Percentiles rank a stretch among this genome's conserved stretches.
These are phyloP conservation scores for Naso thynnoides DNA, from an alignment of 2,797 vertebrate species.

Conservation along the genomic window DNA sequence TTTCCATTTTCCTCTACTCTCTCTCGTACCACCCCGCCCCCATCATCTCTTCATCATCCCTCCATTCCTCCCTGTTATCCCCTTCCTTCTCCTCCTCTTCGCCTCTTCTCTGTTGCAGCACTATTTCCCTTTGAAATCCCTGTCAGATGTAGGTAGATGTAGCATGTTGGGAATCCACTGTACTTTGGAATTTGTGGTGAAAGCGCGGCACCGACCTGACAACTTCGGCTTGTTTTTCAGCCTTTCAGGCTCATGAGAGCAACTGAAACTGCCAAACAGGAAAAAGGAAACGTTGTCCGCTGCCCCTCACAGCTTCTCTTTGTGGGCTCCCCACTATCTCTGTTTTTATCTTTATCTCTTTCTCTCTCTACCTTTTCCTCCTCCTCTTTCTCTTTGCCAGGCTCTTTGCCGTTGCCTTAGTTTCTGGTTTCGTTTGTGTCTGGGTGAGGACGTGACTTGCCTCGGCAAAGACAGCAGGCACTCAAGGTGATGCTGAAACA, in stretches of 20 bases:
- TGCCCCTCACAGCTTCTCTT: conserved; percentile 14
- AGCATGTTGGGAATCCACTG: conserved; percentile 34
- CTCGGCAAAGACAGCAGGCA: conserved; percentile 59
- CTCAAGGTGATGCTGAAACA: conserved; percentile 67
- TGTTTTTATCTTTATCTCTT: not conserved
- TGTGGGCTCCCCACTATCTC: conserved; percentile 2
- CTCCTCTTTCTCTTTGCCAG: conserved; percentile 30
- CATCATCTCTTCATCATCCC: not conserved
- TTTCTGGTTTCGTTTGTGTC: conserved; percentile 64
- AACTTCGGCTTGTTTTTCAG: conserved; percentile 58
- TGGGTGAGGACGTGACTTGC: conserved; percentile 71
- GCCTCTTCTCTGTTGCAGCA: conserved; percentile 17
- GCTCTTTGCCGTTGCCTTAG: conserved; percentile 53
- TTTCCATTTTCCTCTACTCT: not conserved
- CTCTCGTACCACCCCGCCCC: not conserved
- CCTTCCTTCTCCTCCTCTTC: not conserved
- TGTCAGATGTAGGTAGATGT: conserved; percentile 41
- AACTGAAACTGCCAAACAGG: conserved; percentile 46
- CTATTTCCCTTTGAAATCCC: conserved; percentile 29
- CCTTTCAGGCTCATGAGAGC: conserved; percentile 50
- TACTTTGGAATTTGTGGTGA: conserved; percentile 40
- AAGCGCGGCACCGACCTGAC: conserved; percentile 41
- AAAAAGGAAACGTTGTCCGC: conserved; percentile 34
- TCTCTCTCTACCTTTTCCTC: conserved; percentile 25
- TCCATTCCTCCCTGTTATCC: not conserved